Percentiles rank a stretch among this genome's conserved stretches.
These are phyloP conservation scores for Tiliacea aurago DNA, from an alignment of 2,888 invertebrate species.

Conservation along the genomic window DNA sequence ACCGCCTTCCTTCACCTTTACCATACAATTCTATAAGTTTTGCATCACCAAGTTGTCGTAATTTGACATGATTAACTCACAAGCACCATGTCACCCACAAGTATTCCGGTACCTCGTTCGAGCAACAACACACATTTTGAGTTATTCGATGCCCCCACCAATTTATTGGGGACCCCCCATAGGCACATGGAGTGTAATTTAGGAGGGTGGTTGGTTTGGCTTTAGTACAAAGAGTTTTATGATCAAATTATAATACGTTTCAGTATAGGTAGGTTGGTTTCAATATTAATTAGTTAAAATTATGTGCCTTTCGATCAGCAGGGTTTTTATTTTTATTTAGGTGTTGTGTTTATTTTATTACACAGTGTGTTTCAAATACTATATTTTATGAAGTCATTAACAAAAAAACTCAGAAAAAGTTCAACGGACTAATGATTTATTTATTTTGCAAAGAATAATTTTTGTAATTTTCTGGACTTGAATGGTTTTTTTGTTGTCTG, in stretches of 20 bases:
- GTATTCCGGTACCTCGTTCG: conserved; percentile 36
- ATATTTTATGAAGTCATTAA: background rate
- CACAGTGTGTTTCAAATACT: background rate
- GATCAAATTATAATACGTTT: conserved; percentile 1
- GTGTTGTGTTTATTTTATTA: too few species aligned
- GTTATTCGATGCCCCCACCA: conserved; percentile 44
- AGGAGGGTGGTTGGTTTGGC: background rate
- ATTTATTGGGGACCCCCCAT: conserved; percentile 41
- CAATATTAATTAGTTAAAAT: background rate
- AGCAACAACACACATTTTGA: conserved; percentile 49
- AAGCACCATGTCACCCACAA: conserved; percentile 26
- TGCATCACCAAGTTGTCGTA: conserved; percentile 6
- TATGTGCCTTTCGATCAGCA: background rate
- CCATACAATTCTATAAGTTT: background rate
- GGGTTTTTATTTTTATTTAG: background rate
- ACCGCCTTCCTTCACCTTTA: background rate
- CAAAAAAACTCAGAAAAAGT: background rate
- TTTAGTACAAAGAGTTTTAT: background rate
- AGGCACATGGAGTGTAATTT: conserved; percentile 1
- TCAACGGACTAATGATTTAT: background rate
- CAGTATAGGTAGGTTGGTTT: background rate
- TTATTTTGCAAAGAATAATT: background rate
- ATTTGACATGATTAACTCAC: conserved; percentile 45
- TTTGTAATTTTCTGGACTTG: too few species aligned
- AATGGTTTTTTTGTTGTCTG: background rate